phyloP scores from a whole-genome alignment of 2,113 vertebrate genomes.

The Peucedramus taeniatus region DNA sequence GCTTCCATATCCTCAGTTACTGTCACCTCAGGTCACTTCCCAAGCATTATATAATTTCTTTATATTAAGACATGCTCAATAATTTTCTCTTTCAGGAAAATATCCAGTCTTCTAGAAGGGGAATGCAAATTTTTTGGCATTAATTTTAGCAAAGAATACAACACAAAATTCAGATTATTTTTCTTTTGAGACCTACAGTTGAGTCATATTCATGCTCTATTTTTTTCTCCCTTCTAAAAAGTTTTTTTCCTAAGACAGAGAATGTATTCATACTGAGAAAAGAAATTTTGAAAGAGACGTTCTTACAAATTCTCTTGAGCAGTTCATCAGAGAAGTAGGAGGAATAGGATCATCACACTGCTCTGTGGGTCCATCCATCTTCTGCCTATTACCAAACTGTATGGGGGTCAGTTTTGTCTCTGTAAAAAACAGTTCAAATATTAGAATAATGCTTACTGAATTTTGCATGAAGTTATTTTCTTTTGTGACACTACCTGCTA shows the following conservation, averaged over 20 bases:
- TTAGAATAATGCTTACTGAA: neutral
- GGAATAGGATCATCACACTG: conserved; percentile 74
- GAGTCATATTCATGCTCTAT: neutral
- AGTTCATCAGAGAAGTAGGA: conserved; percentile 1
- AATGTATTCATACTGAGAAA: neutral
- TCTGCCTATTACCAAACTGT: conserved; percentile 79
- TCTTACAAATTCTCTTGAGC: conserved; percentile 68
- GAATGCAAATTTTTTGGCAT: neutral
- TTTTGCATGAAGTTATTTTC: neutral
- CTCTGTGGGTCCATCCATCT: conserved; percentile 80
- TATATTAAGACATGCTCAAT: neutral
- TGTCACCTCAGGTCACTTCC: neutral
- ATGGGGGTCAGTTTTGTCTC: conserved; percentile 49
- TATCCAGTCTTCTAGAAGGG: neutral
- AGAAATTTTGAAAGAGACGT: neutral
- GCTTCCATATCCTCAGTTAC: neutral
- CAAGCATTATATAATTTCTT: neutral
- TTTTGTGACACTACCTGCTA: neutral
- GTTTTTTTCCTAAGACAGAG: neutral
- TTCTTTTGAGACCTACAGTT: neutral
- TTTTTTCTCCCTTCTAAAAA: neutral
- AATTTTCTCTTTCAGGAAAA: neutral
- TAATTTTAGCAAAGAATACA: neutral
- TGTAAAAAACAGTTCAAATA: neutral
- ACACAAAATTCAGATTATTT: neutral